Base-by-base conservation (phyloP, 2,888 invertebrate species). In the Auanema freiburgensis region DNA sequence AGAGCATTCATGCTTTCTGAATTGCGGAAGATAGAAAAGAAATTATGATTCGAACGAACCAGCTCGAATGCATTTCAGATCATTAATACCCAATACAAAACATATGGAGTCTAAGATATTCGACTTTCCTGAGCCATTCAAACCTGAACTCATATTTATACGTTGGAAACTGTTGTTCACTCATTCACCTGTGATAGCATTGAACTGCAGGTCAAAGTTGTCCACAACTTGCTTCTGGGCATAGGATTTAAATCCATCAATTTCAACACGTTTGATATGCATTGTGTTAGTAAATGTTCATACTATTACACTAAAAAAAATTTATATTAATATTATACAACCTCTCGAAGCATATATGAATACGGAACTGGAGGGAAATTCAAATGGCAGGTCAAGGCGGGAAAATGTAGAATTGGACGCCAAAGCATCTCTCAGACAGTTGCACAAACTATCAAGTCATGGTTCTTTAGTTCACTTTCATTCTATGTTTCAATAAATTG, bases 201-300 rank as follows among this genome's bases (percentile, higher is more conserved):
- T 98, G 84, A 98, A 98, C 85, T 92, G 89, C 0, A 89, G 89
- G 86, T 98, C 97, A 84, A 97, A 98, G 1, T 91, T 92, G 69
- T 89, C 89, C 56, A 97, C 89, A 89, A 93, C 93, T 0, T 93
- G 93, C 74, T 92, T 88, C 76, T 91, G 90, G 0, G 94, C 95
- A 82, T 98, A 98, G 0, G 97, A 97, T 86, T 98, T 98, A 84
- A 99, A 98, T 52, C 98, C 98, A 83, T 98, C 96, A 55, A 98
- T 86, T 42, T 92, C 88, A 77, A 97, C 90, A 1, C 90, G 90
- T 85, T 94, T 96, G 54, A 98, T 90, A 84, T 90, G 89, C 97
- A 98, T 33, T 56, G n/a, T 23, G 12, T 14, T 44, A 21, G 10
- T 16, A 5, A 16, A 5, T 2, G 49, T 5, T 6, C 25, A 46